Conservation (phyloP, 2,797 vertebrate genomes). For the Melanogrammus aeglefinus region DNA sequence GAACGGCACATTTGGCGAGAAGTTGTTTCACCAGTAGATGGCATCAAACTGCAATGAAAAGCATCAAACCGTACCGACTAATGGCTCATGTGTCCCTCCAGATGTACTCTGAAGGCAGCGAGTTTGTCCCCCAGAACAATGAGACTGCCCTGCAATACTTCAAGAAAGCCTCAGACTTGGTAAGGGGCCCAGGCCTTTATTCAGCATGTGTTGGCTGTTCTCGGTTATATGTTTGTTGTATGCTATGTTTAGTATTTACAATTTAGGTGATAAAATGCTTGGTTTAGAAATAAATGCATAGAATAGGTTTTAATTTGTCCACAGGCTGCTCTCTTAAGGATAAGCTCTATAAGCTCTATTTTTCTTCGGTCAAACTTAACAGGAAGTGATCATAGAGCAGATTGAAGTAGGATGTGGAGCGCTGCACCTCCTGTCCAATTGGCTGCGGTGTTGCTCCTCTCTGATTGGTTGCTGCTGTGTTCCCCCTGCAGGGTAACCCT, state of each 20-base stretch:
- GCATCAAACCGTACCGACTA: neutral
- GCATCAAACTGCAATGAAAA: slow-evolving; percentile 6
- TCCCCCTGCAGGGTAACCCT: slow-evolving; percentile 85
- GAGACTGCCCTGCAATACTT: slow-evolving; percentile 97
- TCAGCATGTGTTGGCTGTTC: neutral
- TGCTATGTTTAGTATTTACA: neutral
- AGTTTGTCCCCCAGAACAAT: slow-evolving; percentile 92
- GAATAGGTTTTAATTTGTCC: neutral
- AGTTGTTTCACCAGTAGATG: slow-evolving; percentile 4
- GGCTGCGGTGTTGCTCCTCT: neutral
- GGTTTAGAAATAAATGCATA: neutral
- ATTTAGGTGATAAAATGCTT: neutral
- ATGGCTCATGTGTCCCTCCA: slow-evolving; percentile 48
- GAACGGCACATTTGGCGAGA: neutral
- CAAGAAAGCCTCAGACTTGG: slow-evolving; percentile 97
- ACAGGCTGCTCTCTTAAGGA: neutral
- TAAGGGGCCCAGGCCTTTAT: slow-evolving; percentile 55
- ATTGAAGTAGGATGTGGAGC: neutral
- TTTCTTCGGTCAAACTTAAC: neutral
- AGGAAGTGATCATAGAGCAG: neutral
- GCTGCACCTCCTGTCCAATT: neutral
- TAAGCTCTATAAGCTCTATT: neutral
- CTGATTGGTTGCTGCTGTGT: neutral
- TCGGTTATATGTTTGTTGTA: neutral
- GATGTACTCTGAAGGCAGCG: slow-evolving; percentile 99